Percentiles rank a stretch among this genome's conserved stretches.
Conservation (phyloP, 2,113 vertebrate species). For the Cranoglanis bouderius region DNA sequence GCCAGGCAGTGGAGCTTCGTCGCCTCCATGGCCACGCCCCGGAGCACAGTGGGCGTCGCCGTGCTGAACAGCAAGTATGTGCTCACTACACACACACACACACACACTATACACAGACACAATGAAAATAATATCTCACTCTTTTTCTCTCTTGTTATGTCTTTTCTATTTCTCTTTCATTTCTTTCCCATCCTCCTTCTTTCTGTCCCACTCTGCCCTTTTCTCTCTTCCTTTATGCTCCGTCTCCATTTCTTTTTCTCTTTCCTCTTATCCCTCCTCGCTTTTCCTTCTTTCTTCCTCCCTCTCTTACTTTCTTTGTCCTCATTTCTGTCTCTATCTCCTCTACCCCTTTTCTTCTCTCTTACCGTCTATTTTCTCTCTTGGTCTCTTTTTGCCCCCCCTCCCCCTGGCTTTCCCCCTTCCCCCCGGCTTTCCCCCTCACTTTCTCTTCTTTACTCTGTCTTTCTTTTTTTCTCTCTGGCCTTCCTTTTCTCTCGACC, state of each 20-base stretch:
- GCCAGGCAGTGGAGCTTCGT: constrained; percentile 98
- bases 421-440: too few relatives aligned
- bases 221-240: neutral
- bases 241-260: neutral
- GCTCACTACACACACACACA: constrained; percentile 12
- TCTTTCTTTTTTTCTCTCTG: neutral
- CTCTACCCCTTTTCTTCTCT: too few relatives aligned
- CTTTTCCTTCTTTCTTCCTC: too few relatives aligned
- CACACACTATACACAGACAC: neutral
- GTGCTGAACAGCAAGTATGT: constrained; percentile 94
- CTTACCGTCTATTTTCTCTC: too few relatives aligned
- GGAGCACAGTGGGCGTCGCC: constrained; percentile 96
- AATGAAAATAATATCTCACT: too few relatives aligned
- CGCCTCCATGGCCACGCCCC: constrained; percentile 93
- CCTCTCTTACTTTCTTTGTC: too few relatives aligned
- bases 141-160: too few relatives aligned
- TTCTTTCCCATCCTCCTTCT: neutral
- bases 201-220: neutral
- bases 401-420: neutral
- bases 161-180: too few relatives aligned
- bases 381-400: neutral
- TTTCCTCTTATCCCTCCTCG: neutral
- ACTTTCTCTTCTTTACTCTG: too few relatives aligned
- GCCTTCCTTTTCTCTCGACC: too few relatives aligned
- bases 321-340: too few relatives aligned